These are phyloP conservation scores for Acanthosoma haemorrhoidale DNA, from an alignment of 2,888 invertebrate genomes.

Conservation along the genomic window DNA sequence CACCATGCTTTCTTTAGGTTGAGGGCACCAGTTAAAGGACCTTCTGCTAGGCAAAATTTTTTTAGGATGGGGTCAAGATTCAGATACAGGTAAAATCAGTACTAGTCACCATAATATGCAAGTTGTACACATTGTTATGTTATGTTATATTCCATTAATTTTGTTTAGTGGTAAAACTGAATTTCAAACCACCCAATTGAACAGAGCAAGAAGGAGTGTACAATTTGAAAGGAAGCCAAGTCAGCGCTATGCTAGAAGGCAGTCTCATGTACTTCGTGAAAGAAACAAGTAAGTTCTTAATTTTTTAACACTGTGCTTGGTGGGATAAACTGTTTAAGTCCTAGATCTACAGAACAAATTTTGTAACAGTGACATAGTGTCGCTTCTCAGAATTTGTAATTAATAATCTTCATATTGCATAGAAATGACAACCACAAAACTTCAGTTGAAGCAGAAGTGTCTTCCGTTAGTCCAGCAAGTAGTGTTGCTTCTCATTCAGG, in stretches of 20 bases:
- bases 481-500: slow-evolving; percentile 36
- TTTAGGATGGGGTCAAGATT: slow-evolving; percentile 98
- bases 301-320: no score
- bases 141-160: background rate
- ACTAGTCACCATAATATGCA: background rate
- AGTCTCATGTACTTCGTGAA: slow-evolving; percentile 80
- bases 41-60: slow-evolving; percentile 87
- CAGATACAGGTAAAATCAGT: slow-evolving; percentile 59
- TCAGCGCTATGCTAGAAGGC: slow-evolving; percentile 89
- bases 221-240: slow-evolving; percentile 95
- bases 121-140: background rate
- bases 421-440: slow-evolving; percentile 29
- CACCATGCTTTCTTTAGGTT: slow-evolving; percentile 98
- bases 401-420: background rate
- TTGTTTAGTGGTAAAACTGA: slow-evolving; percentile 83
- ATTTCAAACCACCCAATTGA: slow-evolving; percentile 91
- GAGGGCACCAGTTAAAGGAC: slow-evolving; percentile 80
- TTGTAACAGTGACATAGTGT: no score
- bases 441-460: slow-evolving; percentile 29
- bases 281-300: slow-evolving; percentile 45
- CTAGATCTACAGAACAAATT: no score
- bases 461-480: slow-evolving; percentile 33
- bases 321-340: no score
- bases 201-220: slow-evolving; percentile 83
- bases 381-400: no score